Conservation (phyloP, 2,113 vertebrate genomes). For the Bothrops jararaca region DNA sequence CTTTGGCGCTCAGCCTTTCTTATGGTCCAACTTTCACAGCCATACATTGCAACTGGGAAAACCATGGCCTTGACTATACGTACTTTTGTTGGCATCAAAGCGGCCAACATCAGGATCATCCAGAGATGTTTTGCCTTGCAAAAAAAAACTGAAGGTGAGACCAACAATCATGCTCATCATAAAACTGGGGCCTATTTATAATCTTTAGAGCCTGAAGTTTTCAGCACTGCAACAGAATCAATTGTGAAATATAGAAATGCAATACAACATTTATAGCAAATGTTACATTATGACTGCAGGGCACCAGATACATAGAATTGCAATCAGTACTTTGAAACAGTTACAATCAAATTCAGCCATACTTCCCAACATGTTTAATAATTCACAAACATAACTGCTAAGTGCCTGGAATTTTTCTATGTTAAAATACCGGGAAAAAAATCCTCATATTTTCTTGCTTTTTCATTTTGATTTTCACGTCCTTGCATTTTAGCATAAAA, state of each 20-base stretch:
- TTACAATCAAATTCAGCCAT: not conserved
- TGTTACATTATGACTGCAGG: not conserved
- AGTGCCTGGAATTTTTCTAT: not conserved
- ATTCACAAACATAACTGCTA: not conserved
- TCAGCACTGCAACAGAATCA: not conserved
- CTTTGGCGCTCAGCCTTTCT: no score
- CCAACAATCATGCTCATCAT: not conserved
- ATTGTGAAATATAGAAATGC: not conserved
- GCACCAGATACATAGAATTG: not conserved
- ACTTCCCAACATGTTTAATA: not conserved
- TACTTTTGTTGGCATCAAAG: not conserved
- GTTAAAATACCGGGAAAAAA: not conserved
- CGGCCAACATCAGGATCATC: not conserved
- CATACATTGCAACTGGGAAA: no score
- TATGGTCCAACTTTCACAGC: no score
- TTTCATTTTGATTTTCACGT: not conserved
- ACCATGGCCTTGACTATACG: no score
- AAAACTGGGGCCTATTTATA: not conserved
- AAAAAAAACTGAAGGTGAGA: not conserved
- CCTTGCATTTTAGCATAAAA: not conserved
- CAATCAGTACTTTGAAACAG: not conserved
- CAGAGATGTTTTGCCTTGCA: not conserved
- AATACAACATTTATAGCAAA: not conserved
- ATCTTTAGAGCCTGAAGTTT: not conserved
- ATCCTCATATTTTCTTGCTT: not conserved